phyloP scores from a whole-genome alignment of 2,888 invertebrate species.

The Prenolepis imparis region DNA sequence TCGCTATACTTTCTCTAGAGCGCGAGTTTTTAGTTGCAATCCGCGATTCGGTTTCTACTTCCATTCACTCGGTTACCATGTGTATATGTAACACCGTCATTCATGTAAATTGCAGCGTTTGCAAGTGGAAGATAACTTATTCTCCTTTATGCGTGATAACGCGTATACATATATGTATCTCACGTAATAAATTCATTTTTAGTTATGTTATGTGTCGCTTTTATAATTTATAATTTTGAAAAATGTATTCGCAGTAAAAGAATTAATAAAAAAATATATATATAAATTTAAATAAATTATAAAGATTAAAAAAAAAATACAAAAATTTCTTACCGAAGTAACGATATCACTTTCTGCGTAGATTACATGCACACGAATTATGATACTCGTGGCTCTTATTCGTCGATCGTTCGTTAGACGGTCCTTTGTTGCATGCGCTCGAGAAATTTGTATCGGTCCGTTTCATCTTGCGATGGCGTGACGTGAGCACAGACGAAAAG shows the following conservation, averaged over 20 bases:
- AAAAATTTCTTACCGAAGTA: background rate
- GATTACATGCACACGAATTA: background rate
- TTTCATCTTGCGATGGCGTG: conserved; percentile 12
- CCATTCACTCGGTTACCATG: conserved; percentile 40
- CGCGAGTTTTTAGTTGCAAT: conserved; percentile 37
- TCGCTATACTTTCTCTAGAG: conserved; percentile 50
- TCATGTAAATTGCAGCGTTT: conserved; percentile 14
- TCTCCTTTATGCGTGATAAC: background rate
- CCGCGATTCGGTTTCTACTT: conserved; percentile 46
- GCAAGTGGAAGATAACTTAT: background rate
- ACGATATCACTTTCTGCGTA: background rate
- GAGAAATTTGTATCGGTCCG: conserved; percentile 30
- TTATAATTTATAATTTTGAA: background rate
- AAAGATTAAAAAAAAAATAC: background rate
- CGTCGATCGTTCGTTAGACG: conserved; percentile 30
- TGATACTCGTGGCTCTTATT: background rate
- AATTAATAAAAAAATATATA: no score
- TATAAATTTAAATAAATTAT: no score
- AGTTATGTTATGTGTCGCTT: background rate
- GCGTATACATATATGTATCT: no score
- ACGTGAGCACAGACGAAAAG: conserved; percentile 51
- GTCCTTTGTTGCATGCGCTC: conserved; percentile 17
- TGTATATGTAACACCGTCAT: conserved; percentile 1
- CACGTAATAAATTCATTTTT: background rate
- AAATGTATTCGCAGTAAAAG: no score